Conservation (phyloP, 2,797 vertebrate genomes). For the Sternarchorhynchus goeldii region DNA sequence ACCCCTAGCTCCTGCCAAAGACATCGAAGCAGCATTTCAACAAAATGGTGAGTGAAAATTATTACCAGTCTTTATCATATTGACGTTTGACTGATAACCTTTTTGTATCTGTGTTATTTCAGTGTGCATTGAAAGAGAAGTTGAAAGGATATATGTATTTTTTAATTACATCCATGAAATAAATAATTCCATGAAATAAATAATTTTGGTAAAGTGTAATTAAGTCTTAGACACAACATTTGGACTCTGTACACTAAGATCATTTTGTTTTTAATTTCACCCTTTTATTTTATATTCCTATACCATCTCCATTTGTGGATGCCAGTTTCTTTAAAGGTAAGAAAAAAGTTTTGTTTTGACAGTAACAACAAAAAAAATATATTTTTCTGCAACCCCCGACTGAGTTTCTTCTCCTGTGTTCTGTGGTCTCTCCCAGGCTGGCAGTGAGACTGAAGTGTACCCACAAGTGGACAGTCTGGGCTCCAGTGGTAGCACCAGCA, state of each 20-base stretch:
- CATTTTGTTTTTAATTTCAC: neutral
- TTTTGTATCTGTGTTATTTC: neutral
- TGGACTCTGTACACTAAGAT: neutral
- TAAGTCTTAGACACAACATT: neutral
- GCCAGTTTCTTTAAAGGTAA: conserved; percentile 69
- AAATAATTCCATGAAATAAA: neutral
- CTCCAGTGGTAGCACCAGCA: conserved; percentile 70
- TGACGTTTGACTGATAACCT: neutral
- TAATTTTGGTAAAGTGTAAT: neutral
- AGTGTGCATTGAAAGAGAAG: neutral
- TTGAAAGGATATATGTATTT: neutral
- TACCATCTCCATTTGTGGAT: conserved; percentile 10
- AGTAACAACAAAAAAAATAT: too few species aligned
- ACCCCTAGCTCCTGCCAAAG: conserved; percentile 79
- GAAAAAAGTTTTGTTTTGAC: conserved; percentile 10
- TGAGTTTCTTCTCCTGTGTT: neutral
- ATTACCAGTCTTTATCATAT: conserved; percentile 3
- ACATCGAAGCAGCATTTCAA: conserved; percentile 69
- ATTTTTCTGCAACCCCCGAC: too few species aligned
- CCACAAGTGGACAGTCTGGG: conserved; percentile 63
- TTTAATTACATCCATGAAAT: neutral
- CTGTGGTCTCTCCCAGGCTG: conserved; percentile 61
- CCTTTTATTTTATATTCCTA: conserved; percentile 17
- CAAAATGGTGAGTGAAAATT: conserved; percentile 69
- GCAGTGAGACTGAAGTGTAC: conserved; percentile 79